These are phyloP conservation scores for Danio choprae DNA, from an alignment of 2,797 vertebrate genomes.

Conservation along the genomic window DNA sequence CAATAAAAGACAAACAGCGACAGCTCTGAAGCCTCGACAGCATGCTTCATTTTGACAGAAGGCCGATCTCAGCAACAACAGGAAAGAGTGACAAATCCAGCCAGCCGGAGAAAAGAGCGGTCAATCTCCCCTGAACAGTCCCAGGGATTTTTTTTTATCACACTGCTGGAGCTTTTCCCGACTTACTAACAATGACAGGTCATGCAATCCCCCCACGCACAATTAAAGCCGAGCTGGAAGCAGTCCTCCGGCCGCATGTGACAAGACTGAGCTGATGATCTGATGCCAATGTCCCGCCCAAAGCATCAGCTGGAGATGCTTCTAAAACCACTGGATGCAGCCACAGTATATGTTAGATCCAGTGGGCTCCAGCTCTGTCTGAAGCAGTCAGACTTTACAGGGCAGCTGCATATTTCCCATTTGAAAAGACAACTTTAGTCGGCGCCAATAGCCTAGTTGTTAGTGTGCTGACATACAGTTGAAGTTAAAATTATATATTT, in stretches of 20 bases:
- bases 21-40: neutral
- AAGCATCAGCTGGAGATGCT: slow-evolving; percentile 9
- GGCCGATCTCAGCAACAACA: neutral
- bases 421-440: too few species aligned
- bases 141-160: slow-evolving; percentile 25
- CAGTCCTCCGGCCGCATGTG: slow-evolving; percentile 16
- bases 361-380: slow-evolving; percentile 3
- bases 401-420: too few species aligned
- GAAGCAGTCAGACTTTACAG: neutral
- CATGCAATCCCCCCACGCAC: neutral
- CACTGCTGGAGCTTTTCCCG: neutral
- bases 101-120: slow-evolving; percentile 12
- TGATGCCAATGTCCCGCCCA: slow-evolving; percentile 53
- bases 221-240: slow-evolving; percentile 11
- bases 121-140: slow-evolving; percentile 23
- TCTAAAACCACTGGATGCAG: slow-evolving; percentile 9
- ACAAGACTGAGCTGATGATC: slow-evolving; percentile 8
- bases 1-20: slow-evolving; percentile 33
- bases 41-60: slow-evolving; percentile 38
- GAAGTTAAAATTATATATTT: too few species aligned
- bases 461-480: too few species aligned
- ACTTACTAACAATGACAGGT: slow-evolving; percentile 21
- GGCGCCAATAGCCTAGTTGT: too few species aligned
- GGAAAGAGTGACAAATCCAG: slow-evolving; percentile 17
- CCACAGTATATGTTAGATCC: slow-evolving; percentile 13